These are phyloP conservation scores for Harpagifer antarcticus DNA, from an alignment of 2,797 vertebrate genomes.

Conservation along the genomic window DNA sequence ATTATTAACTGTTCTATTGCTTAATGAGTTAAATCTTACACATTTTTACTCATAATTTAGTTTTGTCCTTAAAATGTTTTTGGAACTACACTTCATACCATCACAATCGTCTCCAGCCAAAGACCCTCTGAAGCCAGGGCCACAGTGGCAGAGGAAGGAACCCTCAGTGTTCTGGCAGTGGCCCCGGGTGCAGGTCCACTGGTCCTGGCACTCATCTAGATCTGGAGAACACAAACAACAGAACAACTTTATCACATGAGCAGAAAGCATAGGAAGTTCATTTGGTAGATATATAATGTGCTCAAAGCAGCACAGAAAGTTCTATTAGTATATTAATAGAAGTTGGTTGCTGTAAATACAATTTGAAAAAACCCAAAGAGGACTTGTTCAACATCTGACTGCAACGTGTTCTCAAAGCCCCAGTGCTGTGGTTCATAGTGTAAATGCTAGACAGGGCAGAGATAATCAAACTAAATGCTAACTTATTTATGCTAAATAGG, in stretches of 20 bases:
- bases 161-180: constrained; percentile 94
- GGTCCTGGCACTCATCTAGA: constrained; percentile 92
- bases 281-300: background rate
- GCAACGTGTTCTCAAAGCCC: background rate
- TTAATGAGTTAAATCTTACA: too few species aligned
- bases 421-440: constrained; percentile 1
- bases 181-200: constrained; percentile 87
- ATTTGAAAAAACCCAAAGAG: background rate
- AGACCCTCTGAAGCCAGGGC: constrained; percentile 87
- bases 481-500: background rate
- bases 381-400: constrained; percentile 4
- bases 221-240: constrained; percentile 80
- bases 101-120: constrained; percentile 90
- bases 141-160: constrained; percentile 92
- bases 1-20: too few species aligned
- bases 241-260: background rate
- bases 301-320: background rate
- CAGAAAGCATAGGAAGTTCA: background rate
- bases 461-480: too few species aligned
- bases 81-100: constrained; percentile 77
- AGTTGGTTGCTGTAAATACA: background rate
- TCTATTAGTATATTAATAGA: background rate
- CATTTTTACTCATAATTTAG: background rate
- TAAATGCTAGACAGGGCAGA: background rate
- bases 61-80: background rate